Conservation (phyloP, 2,113 vertebrate species). For the Tretioscincus oriximinensis region DNA sequence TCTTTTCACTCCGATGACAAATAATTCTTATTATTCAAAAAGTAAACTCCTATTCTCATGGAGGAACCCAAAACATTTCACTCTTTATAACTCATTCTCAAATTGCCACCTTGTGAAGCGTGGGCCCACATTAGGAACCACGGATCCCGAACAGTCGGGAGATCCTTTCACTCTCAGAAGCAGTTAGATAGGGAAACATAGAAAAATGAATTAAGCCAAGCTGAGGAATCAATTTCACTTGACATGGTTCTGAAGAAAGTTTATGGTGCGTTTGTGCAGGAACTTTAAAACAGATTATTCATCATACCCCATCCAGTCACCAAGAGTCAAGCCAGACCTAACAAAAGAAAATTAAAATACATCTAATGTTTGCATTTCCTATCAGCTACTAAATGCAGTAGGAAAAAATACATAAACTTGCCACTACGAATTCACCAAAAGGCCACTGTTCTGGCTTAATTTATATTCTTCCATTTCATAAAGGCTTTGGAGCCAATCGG, state of each 20-base stretch:
- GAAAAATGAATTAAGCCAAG: too few relatives aligned
- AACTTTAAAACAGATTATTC: constrained; percentile 48
- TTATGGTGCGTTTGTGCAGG: constrained; percentile 40
- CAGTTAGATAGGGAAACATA: neutral
- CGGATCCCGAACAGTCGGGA: neutral
- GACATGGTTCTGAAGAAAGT: neutral
- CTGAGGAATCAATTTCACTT: neutral
- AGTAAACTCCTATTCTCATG: too few relatives aligned
- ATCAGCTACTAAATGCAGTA: constrained; percentile 60
- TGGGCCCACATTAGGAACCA: too few relatives aligned
- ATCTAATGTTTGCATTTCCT: constrained; percentile 53
- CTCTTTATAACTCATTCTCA: too few relatives aligned
- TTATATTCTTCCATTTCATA: constrained; percentile 51
- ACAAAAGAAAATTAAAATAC: constrained; percentile 6
- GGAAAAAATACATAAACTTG: constrained; percentile 51
- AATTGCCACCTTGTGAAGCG: too few relatives aligned
- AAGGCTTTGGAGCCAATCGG: constrained; percentile 37
- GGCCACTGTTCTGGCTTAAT: constrained; percentile 51
- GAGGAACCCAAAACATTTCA: too few relatives aligned
- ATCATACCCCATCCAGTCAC: too few relatives aligned
- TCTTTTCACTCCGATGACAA: too few relatives aligned
- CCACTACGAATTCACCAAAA: constrained; percentile 53
- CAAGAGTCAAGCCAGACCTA: too few relatives aligned
- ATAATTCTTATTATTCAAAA: too few relatives aligned
- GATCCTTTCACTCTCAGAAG: neutral